These are phyloP conservation scores for Cyrtorhinus lividipennis DNA, from an alignment of 1,140 invertebrate genomes.

Conservation along the genomic window DNA sequence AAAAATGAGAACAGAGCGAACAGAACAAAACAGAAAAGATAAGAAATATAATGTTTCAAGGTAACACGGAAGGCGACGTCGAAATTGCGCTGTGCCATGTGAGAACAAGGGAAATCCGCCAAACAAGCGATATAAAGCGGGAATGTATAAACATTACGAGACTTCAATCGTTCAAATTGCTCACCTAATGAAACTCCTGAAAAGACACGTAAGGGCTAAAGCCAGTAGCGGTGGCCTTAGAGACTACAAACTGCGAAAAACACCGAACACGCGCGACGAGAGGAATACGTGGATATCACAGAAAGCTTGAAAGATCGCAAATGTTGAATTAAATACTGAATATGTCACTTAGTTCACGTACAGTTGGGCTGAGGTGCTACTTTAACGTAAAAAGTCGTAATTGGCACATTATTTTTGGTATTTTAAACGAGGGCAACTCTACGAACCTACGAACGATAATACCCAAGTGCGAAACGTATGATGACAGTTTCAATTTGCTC, in stretches of 20 bases:
- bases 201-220: neutral
- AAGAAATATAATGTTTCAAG: slow-evolving; percentile 1
- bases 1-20: neutral
- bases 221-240: too few species aligned
- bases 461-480: neutral
- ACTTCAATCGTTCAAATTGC: too few species aligned
- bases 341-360: too few species aligned
- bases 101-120: too few species aligned
- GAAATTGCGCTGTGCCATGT: neutral
- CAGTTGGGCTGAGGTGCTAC: too few species aligned
- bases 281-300: neutral
- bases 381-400: too few species aligned
- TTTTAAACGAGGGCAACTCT: too few species aligned
- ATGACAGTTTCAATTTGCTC: neutral
- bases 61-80: neutral
- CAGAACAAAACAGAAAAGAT: neutral
- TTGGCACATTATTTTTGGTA: too few species aligned
- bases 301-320: too few species aligned
- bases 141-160: too few species aligned
- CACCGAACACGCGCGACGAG: neutral
- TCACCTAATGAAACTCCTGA: neutral
- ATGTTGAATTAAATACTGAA: too few species aligned
- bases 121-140: too few species aligned
- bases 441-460: neutral
- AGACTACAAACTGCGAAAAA: neutral